phyloP scores from a whole-genome alignment of 2,888 invertebrate species.

The Scaptomyza caliginosa region DNA sequence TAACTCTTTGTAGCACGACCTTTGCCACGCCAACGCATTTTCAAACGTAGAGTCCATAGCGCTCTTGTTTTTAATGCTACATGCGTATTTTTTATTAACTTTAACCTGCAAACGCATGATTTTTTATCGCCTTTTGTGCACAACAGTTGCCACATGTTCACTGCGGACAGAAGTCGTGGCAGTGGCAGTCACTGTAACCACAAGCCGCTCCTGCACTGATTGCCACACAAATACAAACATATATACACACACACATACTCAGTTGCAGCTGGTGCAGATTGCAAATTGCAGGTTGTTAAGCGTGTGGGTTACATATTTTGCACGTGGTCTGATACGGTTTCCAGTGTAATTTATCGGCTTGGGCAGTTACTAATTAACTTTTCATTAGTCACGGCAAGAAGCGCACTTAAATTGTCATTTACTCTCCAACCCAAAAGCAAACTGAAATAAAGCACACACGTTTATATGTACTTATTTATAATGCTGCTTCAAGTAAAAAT shows the following conservation, averaged over 20 bases:
- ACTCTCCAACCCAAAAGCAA: conserved; percentile 10
- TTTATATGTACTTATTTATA: conserved; percentile 34
- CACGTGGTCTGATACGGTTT: conserved; percentile 46
- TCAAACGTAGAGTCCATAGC: conserved; percentile 1
- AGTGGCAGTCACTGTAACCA: conserved; percentile 22
- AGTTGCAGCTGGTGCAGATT: conserved; percentile 20
- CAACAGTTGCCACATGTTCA: conserved; percentile 36
- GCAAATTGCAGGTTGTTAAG: neutral
- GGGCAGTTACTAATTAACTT: conserved; percentile 59
- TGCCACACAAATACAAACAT: neutral
- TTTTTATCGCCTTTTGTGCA: conserved; percentile 26
- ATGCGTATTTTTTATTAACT: conserved; percentile 10
- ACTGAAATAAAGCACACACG: conserved; percentile 17
- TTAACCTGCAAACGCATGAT: conserved; percentile 6
- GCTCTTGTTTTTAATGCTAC: conserved; percentile 36
- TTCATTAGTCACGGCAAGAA: conserved; percentile 60
- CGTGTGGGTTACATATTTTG: conserved; percentile 26
- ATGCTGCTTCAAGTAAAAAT: conserved; percentile 36
- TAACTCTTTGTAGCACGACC: conserved; percentile 27
- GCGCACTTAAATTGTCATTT: conserved; percentile 45
- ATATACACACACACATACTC: neutral
- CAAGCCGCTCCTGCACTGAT: conserved; percentile 19
- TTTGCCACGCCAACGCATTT: conserved; percentile 4
- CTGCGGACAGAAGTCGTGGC: conserved; percentile 44
- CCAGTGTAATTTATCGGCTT: conserved; percentile 8